Percentiles rank a stretch among this genome's conserved stretches.
phyloP scores from a whole-genome alignment of 2,888 invertebrate species.

The Drosophila neotestacea region DNA sequence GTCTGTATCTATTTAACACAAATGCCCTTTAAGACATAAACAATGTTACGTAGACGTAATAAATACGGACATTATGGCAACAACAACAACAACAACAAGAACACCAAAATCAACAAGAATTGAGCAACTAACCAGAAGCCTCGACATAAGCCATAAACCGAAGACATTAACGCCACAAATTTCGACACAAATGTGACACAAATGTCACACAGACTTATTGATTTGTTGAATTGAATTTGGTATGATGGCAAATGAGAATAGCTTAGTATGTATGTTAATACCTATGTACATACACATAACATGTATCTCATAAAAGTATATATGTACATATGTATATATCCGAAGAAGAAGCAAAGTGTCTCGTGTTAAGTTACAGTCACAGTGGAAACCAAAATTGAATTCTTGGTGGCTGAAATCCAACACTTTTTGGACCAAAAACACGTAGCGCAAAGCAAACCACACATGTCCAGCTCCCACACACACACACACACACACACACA shows the following conservation, averaged over 20 bases:
- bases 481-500: neutral
- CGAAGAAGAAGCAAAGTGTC: too few relatives aligned
- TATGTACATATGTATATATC: neutral
- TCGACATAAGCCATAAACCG: slow-evolving; percentile 57
- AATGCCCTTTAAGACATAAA: slow-evolving; percentile 50
- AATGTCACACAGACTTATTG: slow-evolving; percentile 74
- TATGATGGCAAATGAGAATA: slow-evolving; percentile 38
- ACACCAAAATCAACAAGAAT: too few relatives aligned
- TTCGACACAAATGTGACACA: slow-evolving; percentile 78
- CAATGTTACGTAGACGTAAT: slow-evolving; percentile 59
- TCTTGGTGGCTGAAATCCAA: slow-evolving; percentile 48
- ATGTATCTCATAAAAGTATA: neutral
- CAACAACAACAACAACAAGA: slow-evolving; percentile 26
- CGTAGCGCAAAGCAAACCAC: slow-evolving; percentile 19
- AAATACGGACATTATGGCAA: slow-evolving; percentile 65
- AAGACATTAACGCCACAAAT: slow-evolving; percentile 73
- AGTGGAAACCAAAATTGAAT: slow-evolving; percentile 44
- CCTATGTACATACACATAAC: neutral
- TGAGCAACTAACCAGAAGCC: slow-evolving; percentile 37
- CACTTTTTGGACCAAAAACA: slow-evolving; percentile 37
- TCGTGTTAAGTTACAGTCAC: neutral
- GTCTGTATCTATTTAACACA: slow-evolving; percentile 53
- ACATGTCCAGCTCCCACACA: slow-evolving; percentile 7
- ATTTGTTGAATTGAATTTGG: slow-evolving; percentile 45
- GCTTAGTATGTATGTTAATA: slow-evolving; percentile 16